These are phyloP conservation scores for Parochlus steinenii DNA, from an alignment of 2,888 invertebrate species.

Conservation along the genomic window DNA sequence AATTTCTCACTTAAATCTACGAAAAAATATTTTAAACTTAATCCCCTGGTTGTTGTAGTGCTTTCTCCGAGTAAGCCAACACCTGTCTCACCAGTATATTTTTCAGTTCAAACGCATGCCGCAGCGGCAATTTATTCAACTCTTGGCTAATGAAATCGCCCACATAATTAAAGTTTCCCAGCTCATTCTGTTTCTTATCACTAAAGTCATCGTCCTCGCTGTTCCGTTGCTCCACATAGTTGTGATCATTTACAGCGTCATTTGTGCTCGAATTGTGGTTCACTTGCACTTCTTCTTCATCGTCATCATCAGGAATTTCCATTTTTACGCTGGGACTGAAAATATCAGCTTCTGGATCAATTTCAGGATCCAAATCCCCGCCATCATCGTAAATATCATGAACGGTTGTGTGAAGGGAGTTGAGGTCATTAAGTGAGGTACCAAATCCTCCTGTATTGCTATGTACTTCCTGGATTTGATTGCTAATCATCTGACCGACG, in stretches of 20 bases:
- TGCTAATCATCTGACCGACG: background rate
- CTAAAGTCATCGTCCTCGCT: too few species aligned
- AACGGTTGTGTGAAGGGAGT: background rate
- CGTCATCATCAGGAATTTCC: conserved; percentile 12
- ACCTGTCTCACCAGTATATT: conserved; percentile 10
- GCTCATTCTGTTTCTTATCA: too few species aligned
- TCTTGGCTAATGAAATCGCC: conserved; percentile 9
- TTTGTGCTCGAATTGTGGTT: too few species aligned
- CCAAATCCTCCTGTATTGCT: too few species aligned
- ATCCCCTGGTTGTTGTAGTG: too few species aligned
- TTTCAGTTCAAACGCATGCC: conserved; percentile 11
- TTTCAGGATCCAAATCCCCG: conserved; percentile 7
- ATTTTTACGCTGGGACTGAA: conserved; percentile 11
- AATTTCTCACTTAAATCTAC: too few species aligned
- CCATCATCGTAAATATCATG: conserved; percentile 9
- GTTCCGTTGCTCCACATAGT: conserved; percentile 2
- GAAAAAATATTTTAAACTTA: too few species aligned
- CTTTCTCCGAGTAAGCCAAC: conserved; percentile 5
- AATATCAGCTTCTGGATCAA: background rate
- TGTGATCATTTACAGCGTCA: background rate
- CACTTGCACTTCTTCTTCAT: background rate
- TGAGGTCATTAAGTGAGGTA: too few species aligned
- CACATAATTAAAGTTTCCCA: conserved; percentile 12
- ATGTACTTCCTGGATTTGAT: conserved; percentile 4
- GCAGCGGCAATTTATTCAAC: conserved; percentile 10